Percentiles rank a stretch among this genome's conserved stretches.
phyloP scores from a whole-genome alignment of 2,113 vertebrate genomes.

The Hystrix cristata region DNA sequence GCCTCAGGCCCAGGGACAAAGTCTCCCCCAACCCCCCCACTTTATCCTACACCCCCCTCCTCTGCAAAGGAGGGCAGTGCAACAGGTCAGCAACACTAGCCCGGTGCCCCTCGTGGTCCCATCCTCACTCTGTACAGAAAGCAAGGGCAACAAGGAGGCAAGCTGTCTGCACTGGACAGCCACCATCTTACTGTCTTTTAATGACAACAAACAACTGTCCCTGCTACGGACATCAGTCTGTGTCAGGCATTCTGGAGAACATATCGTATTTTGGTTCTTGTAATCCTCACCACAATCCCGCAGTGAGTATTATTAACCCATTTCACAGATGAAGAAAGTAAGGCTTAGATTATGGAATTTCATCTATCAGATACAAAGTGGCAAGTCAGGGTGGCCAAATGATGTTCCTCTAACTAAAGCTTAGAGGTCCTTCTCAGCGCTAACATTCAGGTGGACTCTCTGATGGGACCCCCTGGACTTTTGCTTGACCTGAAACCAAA shows the following conservation, averaged over 20 bases:
- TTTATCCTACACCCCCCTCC: background rate
- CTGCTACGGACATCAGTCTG: background rate
- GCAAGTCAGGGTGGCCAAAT: background rate
- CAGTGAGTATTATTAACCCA: background rate
- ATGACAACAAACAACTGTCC: background rate
- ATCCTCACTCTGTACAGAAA: background rate
- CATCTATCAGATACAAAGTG: background rate
- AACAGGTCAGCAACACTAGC: background rate
- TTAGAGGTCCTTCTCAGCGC: background rate
- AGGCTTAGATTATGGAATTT: background rate
- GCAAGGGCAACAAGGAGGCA: background rate
- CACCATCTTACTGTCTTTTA: background rate
- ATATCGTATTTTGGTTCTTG: background rate
- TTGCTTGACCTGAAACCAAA: background rate
- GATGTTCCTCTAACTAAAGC: background rate
- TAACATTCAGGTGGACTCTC: background rate
- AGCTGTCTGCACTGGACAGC: background rate
- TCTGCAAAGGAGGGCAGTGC: background rate
- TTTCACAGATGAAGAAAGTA: background rate
- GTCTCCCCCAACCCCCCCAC: background rate
- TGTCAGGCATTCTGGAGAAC: background rate
- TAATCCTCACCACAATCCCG: background rate
- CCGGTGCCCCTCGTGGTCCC: background rate
- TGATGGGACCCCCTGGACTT: background rate
- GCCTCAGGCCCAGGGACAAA: background rate